These are phyloP conservation scores for Dasysyrphus tricinctus DNA, from an alignment of 2,888 invertebrate species.

Conservation along the genomic window DNA sequence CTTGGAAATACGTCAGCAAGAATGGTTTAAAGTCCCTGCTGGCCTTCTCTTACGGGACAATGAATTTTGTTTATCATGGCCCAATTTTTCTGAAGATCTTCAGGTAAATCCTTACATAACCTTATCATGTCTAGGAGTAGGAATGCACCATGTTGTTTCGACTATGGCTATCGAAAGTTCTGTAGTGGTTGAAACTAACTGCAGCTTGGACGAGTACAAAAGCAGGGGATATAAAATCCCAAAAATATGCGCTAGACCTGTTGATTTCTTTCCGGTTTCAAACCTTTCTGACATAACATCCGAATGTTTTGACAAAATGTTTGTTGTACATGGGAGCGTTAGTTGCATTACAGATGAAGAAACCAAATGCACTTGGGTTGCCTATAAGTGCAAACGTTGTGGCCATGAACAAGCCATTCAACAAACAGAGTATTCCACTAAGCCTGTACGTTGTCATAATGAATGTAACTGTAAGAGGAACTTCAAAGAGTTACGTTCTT, in stretches of 20 bases:
- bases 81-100: constrained; percentile 87
- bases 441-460: constrained; percentile 85
- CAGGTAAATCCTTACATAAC: constrained; percentile 87
- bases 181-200: constrained; percentile 34
- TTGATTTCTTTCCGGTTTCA: constrained; percentile 87
- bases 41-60: constrained; percentile 85
- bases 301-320: constrained; percentile 87
- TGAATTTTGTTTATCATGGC: constrained; percentile 86
- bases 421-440: constrained; percentile 83
- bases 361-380: constrained; percentile 89
- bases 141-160: constrained; percentile 84
- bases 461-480: constrained; percentile 82
- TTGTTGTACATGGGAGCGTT: constrained; percentile 93
- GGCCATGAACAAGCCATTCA: constrained; percentile 86
- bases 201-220: constrained; percentile 74
- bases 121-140: constrained; percentile 89
- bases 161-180: constrained; percentile 53
- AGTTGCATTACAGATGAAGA: constrained; percentile 91
- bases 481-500: constrained; percentile 86
- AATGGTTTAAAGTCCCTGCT: constrained; percentile 84
- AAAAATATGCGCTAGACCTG: constrained; percentile 85
- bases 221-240: constrained; percentile 74
- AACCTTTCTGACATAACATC: constrained; percentile 80
- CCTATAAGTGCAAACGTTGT: constrained; percentile 84
- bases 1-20: constrained; percentile 73